These are phyloP conservation scores for Mormyrus iriodes DNA, from an alignment of 2,113 vertebrate genomes.

Conservation along the genomic window DNA sequence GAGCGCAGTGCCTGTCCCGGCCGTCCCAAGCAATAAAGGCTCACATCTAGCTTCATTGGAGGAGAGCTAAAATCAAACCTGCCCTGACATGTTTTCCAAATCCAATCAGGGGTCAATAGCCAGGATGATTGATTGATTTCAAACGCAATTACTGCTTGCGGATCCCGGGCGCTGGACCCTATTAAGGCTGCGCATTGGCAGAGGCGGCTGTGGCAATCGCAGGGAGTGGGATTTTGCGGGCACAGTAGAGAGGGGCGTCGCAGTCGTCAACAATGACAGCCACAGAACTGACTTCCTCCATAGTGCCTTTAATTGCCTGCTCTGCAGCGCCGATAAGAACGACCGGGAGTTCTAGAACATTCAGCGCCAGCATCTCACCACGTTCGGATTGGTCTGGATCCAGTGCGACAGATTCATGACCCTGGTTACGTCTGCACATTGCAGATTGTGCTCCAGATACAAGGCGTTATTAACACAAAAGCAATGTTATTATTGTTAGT, in stretches of 20 bases:
- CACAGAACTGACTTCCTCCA: neutral
- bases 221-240: neutral
- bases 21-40: constrained; percentile 49
- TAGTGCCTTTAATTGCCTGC: neutral
- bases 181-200: constrained; percentile 50
- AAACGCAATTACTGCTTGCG: constrained; percentile 41
- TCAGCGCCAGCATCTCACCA: neutral
- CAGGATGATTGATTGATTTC: constrained; percentile 51
- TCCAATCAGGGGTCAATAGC: constrained; percentile 55
- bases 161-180: constrained; percentile 34
- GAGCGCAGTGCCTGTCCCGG: constrained; percentile 25
- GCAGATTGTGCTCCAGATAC: neutral
- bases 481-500: neutral
- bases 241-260: neutral
- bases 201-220: constrained; percentile 13
- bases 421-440: neutral
- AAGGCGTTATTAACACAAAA: neutral
- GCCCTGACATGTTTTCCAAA: constrained; percentile 50
- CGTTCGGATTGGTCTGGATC: neutral
- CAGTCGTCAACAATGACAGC: neutral
- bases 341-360: neutral
- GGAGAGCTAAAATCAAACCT: constrained; percentile 49
- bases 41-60: constrained; percentile 48
- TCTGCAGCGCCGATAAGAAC: neutral
- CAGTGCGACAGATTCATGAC: neutral